Evolutionary conservation across 1,140 invertebrate genomes (phyloP), one percentile per base, ranked within the genome.

Genomic region (Drosophila ananassae): DNA sequence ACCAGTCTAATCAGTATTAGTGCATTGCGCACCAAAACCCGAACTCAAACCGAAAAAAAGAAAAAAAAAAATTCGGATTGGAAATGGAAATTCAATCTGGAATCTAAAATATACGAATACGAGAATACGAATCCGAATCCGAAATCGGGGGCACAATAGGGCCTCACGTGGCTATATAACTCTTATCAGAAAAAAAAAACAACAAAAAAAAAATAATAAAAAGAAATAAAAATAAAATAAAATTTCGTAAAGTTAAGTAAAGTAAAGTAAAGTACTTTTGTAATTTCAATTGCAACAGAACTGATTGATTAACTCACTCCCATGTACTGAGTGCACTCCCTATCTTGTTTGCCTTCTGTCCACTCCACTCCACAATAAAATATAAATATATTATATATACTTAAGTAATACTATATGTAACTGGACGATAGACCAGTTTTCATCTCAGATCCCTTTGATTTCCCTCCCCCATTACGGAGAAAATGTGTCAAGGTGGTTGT

Each of bases 401-500:
- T 12, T 32, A 32, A 3, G 2, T 32, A 9, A 32, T 32, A 32
- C 32, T 32, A 32, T 8, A 32, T 17, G 17, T 28, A 28, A 28
- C 25, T 28, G 9, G 9, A 32, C 34, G 34, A 37, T 37, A 37
- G 34, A 37, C 34, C 17, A 17, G 17, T 37, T 37, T 37, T 37
- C 34, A 37, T 37, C 34, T 37, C 2, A 4, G 41, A 44, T 44
- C 41, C 41, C 41, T 44, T 44, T 44, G 34, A 37, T 37, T 37
- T 37, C 34, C 34, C 41, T 37, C 12, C 34, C 34, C 41, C 41
- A 44, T 41, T 24, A 25, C 44, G 28, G 25, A 37, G 13, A 62
- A 85, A 71, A 85, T 85, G 48, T 85, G 81, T 85, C 81, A 85
- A 85, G 81, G 81, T 85, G 74, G 82, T 85, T 85, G 17, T 77